These are phyloP conservation scores for Sebastes minor DNA, from an alignment of 2,797 vertebrate genomes.

Conservation along the genomic window DNA sequence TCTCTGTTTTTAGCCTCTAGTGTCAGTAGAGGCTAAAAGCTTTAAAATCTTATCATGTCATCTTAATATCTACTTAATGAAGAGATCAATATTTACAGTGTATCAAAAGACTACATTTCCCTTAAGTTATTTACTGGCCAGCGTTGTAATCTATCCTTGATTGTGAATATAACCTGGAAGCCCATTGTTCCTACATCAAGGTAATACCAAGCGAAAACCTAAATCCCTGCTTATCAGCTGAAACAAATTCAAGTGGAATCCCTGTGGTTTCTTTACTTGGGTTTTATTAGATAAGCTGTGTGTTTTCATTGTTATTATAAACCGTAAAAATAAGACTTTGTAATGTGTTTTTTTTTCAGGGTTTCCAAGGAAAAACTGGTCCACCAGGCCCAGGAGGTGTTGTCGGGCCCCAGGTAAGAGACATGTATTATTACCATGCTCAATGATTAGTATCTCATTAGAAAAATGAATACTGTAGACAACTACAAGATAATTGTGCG, in stretches of 20 bases:
- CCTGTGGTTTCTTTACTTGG: neutral
- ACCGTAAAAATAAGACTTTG: neutral
- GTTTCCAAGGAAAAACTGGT: constrained; percentile 99
- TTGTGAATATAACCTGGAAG: neutral
- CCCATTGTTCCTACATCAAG: neutral
- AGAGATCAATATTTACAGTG: neutral
- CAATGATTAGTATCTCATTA: neutral
- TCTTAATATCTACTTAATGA: neutral
- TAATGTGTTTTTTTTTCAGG: constrained; percentile 77
- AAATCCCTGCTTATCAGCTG: neutral
- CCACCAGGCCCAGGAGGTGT: constrained; percentile 97
- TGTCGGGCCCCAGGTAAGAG: constrained; percentile 94
- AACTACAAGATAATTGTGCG: neutral
- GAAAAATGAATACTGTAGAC: neutral
- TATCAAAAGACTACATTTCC: neutral
- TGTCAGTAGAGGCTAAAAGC: neutral
- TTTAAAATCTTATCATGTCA: neutral
- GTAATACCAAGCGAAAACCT: neutral
- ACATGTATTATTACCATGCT: neutral
- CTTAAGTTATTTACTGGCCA: neutral
- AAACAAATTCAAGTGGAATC: neutral
- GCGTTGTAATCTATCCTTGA: neutral
- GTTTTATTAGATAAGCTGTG: neutral
- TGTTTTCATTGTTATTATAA: neutral
- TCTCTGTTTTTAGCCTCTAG: neutral